Evolutionary conservation across 2,797 vertebrate genomes (phyloP), one percentile per base, ranked within the genome.

Genomic region (Anolis apletophallus): DNA sequence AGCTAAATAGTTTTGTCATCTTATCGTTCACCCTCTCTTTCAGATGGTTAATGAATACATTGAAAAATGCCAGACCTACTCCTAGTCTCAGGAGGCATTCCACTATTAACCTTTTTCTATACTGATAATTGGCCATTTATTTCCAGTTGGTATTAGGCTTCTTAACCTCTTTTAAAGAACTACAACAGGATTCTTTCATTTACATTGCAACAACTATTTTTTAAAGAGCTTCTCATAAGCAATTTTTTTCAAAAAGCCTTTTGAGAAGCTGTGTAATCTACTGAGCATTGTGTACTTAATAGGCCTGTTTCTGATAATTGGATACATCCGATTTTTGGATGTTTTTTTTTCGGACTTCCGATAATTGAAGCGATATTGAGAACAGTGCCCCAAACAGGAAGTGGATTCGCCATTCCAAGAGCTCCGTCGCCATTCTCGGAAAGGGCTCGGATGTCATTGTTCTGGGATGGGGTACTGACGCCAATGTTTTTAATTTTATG

Each of bases 101-200:
- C 17, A 2, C 88, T 89, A 89, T 93, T 93, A 92, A 92, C 89
- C 91, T 93, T 80, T 91, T 85, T 80, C 75, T 79, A 64, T 17
- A 87, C 88, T 61, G 86, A 73, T 88, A 93, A 85, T 83, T 90
- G 93, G 36, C 83, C 86, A 68, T 91, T 93, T 93, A 76, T 93
- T 93, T 91, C 90, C 77, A 32, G 87, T 89, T 77, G 85, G 78
- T 88, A 93, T 87, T 57, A 72, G 81, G 68, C 59, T 85, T 93
- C 81, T 89, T 91, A 87, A 84, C 90, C 83, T 88, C 67, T 89
- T 93, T 72, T 88, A 89, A 78, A 90, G 40, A 91, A 87, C 86
- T 75, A 40, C 34, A 72, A 73, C 86, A 85, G 57, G 86, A 7
- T 29, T 88, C 69, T 57, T 46, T 64, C 1, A 0, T 13, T 87